Conservation (phyloP, 1,140 invertebrate species). For the Bombus polaris region DNA sequence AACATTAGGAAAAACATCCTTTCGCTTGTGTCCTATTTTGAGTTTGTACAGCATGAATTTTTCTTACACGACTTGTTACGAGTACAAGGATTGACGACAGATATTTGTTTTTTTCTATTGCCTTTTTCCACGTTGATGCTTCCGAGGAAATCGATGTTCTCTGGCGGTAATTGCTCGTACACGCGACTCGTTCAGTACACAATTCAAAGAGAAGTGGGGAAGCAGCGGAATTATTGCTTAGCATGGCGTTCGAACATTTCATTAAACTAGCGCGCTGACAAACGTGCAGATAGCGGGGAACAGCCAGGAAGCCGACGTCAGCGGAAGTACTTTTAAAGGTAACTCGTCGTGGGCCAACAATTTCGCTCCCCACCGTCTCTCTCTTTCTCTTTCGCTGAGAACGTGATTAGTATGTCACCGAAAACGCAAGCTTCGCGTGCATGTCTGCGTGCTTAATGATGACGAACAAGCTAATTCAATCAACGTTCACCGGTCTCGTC, state of each 20-base stretch:
- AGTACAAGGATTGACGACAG: background rate
- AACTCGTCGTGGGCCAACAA: conserved; percentile 62
- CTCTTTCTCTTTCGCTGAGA: conserved; percentile 27
- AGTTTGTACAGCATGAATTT: background rate
- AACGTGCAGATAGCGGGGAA: conserved; percentile 63
- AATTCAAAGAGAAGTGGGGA: background rate
- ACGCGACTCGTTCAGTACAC: background rate
- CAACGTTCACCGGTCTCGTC: background rate
- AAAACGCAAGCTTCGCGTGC: conserved; percentile 4
- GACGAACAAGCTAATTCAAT: conserved; percentile 2
- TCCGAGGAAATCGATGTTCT: background rate
- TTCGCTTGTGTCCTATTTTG: background rate
- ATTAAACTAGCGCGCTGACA: conserved; percentile 51
- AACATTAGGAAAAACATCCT: background rate
- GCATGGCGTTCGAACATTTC: conserved; percentile 43
- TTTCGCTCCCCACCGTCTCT: conserved; percentile 10
- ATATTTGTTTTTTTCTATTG: background rate
- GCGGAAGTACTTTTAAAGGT: conserved; percentile 71
- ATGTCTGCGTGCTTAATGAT: background rate
- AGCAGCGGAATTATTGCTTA: conserved; percentile 23
- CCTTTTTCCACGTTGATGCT: background rate
- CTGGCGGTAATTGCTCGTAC: background rate
- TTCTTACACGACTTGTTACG: background rate
- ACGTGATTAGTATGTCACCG: conserved; percentile 25
- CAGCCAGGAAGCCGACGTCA: conserved; percentile 68